Conservation (phyloP, 2,113 vertebrate genomes). For the Diphyllodes magnificus region DNA sequence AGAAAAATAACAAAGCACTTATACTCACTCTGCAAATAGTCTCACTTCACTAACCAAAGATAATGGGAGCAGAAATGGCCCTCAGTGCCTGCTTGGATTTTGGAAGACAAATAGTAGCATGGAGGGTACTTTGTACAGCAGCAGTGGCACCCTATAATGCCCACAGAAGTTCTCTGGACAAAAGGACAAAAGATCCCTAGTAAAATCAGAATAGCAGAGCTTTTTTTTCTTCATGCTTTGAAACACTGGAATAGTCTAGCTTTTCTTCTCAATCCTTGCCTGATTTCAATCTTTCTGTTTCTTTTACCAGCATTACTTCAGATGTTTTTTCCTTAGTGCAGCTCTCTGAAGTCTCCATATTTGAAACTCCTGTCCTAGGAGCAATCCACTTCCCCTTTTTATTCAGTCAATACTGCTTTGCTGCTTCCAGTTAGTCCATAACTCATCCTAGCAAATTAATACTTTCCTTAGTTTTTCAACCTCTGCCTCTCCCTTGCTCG, state of each 20-base stretch:
- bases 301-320: not conserved
- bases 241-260: not conserved
- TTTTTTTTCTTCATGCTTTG: not conserved
- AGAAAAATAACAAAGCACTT: not conserved
- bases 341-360: not conserved
- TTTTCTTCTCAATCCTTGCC: not conserved
- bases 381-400: not conserved
- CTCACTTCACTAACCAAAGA: conserved; percentile 24
- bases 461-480: not conserved
- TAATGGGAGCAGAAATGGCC: not conserved
- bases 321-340: not conserved
- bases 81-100: not conserved
- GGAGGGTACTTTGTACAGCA: not conserved
- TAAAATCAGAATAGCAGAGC: not conserved
- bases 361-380: not conserved
- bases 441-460: not conserved
- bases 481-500: not conserved
- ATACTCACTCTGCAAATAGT: not conserved
- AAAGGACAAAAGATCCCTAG: not conserved
- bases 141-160: not conserved
- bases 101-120: not conserved
- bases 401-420: not conserved
- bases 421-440: not conserved
- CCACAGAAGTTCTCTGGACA: not conserved
- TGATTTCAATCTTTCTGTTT: not conserved